Base-by-base conservation (phyloP, 2,888 invertebrate species). In the Thymelicus lineola region DNA sequence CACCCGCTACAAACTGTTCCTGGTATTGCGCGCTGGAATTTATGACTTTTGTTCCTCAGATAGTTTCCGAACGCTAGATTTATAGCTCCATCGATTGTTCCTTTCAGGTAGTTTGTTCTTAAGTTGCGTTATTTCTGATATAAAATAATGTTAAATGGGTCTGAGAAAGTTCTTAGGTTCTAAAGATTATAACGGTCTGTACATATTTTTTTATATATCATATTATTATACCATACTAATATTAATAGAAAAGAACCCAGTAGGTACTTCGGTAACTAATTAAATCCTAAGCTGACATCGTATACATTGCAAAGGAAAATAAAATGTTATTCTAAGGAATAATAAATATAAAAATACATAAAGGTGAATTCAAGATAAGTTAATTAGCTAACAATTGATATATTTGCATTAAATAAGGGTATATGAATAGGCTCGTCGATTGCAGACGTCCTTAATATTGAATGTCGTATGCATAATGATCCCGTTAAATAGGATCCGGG, bases 21-120 rank as follows among this genome's bases (percentile, higher is more conserved):
- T 84, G 80, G 84, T 80, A 80, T 80, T 82, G 85, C 81, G 77
- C 78, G 84, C 80, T 85, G 87, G 86, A 89, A 91, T 90, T 90
- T 91, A 91, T 87, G 87, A 87, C 82, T 90, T 87, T 89, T 87
- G 89, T 90, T 86, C 84, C 83, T 82, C 79, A 81, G 84, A 86
- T 86, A 88, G 89, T 91, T 91, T 75, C 80, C 78, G 82, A 73
- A 77, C 76, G 73, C 69, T 71, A 78, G 78, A 82, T 80, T 79
- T 76, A 78, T 79, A 74, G 72, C 71, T 57, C 53, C 73, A 71
- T 75, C 72, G 74, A 75, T 75, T 73, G 66, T 46, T 55, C 20
- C 66, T 48, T 46, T 36, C 66, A 67, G 66, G 66, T 66, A 36
- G 42, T 20, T 48, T 61, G 61, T 61, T 61, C 61, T 61, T 61